Evolutionary conservation across 2,113 vertebrate genomes (phyloP), one percentile per base, ranked within the genome.

Genomic region (Neolamprologus falcicula): DNA sequence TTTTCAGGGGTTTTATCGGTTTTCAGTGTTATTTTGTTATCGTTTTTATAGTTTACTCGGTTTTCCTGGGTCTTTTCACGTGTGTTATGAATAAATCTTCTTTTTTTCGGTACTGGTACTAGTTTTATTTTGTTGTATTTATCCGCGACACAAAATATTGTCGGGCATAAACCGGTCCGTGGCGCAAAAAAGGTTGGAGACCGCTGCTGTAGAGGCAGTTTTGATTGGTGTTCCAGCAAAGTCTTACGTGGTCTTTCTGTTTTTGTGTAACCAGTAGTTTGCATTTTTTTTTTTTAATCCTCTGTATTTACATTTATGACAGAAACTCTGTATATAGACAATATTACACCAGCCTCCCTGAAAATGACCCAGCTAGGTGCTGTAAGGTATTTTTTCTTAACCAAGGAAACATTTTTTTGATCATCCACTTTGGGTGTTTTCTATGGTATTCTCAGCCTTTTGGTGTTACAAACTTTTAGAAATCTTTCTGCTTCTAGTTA

Each of bases 381-480:
- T 55, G 21, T 7, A 24, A 7, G 21, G n/a, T 7, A 24, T 7
- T 55, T 55, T 24, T 55, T 55, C 21, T 4, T 24, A 55, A 24
- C 10, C n/a, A 55, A 12, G 53, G 21, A 0, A 55, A 55, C 11
- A 21, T 7, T 7, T 54, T 47, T 13, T 55, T 55, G 53, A 24
- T 24, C 53, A 55, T 7, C 53, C 21, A 54, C 53, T 54, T 12
- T 24, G 0, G 6, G 11, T 55, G 21, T 55, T 55, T 54, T 24
- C 21, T 0, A 24, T 55, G 21, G 21, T 55, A 0, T 24, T 55
- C 21, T 55, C 4, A 55, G 53, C 6, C 53, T 54, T 54, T 21
- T 54, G 53, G 53, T 13, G 53, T 24, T 55, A 24, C 53, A 24
- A 7, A 24, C 11, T 4, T 24, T 55, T 55, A 24, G 2, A 55